phyloP scores from a whole-genome alignment of 2,113 vertebrate genomes.

The Onychostruthus taczanowskii region DNA sequence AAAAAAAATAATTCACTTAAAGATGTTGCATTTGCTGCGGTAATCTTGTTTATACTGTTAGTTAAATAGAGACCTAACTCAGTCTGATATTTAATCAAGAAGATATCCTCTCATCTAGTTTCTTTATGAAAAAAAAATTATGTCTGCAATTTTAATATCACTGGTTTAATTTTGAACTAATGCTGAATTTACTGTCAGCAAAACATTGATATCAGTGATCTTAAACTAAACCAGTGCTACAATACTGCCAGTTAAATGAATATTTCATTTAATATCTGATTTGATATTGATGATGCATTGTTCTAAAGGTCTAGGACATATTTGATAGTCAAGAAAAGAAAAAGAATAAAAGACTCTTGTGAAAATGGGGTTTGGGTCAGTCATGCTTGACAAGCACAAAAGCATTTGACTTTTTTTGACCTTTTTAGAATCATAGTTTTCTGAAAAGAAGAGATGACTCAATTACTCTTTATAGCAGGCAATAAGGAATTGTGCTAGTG shows the following conservation, averaged over 20 bases:
- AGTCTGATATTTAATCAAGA: neutral
- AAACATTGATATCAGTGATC: neutral
- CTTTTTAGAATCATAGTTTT: neutral
- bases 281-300: neutral
- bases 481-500: neutral
- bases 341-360: neutral
- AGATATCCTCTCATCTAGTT: neutral
- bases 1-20: neutral
- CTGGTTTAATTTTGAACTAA: neutral
- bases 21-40: neutral
- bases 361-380: neutral
- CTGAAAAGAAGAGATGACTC: neutral
- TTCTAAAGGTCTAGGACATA: neutral
- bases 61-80: neutral
- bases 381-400: neutral
- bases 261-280: neutral
- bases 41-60: neutral
- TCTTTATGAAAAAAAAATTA: neutral
- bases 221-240: neutral
- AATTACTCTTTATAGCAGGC: neutral
- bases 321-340: neutral
- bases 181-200: neutral
- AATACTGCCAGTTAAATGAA: neutral
- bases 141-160: neutral
- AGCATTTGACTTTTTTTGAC: neutral